phyloP scores from a whole-genome alignment of 2,888 invertebrate species.

The Alloscopus bannaensis region DNA sequence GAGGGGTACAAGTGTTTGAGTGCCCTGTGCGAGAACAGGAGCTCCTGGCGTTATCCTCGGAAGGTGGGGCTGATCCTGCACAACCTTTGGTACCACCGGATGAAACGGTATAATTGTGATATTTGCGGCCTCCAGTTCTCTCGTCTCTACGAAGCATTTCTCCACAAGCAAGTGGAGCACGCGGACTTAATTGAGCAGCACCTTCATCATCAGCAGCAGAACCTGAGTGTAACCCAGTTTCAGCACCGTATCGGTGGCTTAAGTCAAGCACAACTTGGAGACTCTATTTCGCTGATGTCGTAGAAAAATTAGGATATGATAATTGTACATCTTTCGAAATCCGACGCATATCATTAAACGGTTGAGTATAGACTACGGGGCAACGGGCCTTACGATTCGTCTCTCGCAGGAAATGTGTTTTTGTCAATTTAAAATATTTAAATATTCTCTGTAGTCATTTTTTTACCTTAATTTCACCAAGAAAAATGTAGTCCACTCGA shows the following conservation, averaged over 20 bases:
- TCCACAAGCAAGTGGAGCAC: conserved; percentile 74
- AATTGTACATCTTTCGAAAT: too few species aligned
- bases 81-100: conserved; percentile 77
- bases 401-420: too few species aligned
- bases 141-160: conserved; percentile 77
- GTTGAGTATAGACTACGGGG: too few species aligned
- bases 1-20: conserved; percentile 65
- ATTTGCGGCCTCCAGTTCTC: conserved; percentile 77
- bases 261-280: too few species aligned
- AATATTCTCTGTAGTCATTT: too few species aligned
- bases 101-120: conserved; percentile 76
- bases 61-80: conserved; percentile 75
- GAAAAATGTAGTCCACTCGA: too few species aligned
- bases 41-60: conserved; percentile 59
- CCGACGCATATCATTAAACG: too few species aligned
- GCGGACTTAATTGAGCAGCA: conserved; percentile 16
- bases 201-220: background rate
- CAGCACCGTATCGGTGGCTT: background rate
- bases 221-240: background rate
- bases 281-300: conserved; percentile 37
- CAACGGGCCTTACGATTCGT: too few species aligned
- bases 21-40: conserved; percentile 60
- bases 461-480: too few species aligned
- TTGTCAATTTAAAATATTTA: too few species aligned
- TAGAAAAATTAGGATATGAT: conserved; percentile 13